These are phyloP conservation scores for Lapara coniferarum DNA, from an alignment of 2,888 invertebrate genomes.

Conservation along the genomic window DNA sequence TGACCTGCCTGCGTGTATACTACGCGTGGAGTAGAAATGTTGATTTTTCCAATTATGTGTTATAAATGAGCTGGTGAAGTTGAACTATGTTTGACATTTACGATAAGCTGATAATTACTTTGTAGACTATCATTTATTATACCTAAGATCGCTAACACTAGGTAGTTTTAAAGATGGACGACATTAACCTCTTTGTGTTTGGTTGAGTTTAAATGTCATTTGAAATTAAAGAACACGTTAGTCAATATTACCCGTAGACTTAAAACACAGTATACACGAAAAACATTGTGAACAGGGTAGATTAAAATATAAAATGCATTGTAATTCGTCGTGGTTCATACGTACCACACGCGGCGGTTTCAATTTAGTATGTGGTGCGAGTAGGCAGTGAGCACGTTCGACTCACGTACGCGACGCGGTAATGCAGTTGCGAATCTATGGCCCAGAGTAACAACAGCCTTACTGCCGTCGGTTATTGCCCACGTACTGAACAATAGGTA, in stretches of 20 bases:
- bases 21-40: not conserved
- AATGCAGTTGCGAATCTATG: constrained; percentile 22
- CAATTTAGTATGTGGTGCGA: constrained; percentile 30
- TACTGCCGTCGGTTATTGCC: constrained; percentile 49
- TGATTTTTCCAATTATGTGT: not conserved
- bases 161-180: not conserved
- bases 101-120: constrained; percentile 6
- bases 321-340: constrained; percentile 23
- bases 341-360: constrained; percentile 24
- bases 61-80: not conserved
- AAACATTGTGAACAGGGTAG: not conserved
- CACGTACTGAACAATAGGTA: constrained; percentile 60
- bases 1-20: not conserved
- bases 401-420: constrained; percentile 46
- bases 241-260: not conserved
- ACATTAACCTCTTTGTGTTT: not conserved
- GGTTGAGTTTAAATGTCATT: not conserved
- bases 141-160: not conserved
- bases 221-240: not conserved
- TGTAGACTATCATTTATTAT: not conserved
- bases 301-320: not conserved
- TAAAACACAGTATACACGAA: not conserved
- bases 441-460: constrained; percentile 43
- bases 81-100: not conserved
- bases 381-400: constrained; percentile 40